Conservation (phyloP, 2,113 vertebrate species). For the Thamnaconus septentrionalis region DNA sequence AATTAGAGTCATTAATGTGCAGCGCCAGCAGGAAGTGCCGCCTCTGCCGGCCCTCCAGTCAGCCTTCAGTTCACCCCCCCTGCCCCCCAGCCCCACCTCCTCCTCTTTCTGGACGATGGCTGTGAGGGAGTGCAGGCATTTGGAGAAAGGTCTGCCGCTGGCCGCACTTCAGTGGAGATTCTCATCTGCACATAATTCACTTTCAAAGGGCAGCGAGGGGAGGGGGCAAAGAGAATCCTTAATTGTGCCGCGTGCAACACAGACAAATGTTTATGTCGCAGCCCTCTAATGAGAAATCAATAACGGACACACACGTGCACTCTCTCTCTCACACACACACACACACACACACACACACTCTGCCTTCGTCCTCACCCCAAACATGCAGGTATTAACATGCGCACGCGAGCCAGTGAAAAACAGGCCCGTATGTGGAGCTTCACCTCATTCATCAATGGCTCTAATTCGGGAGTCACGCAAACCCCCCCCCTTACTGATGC, state of each 20-base stretch:
- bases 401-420: conserved; percentile 54
- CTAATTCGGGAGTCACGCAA: conserved; percentile 47
- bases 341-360: not conserved
- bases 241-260: conserved; percentile 73
- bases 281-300: conserved; percentile 77
- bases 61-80: not conserved
- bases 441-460: conserved; percentile 65
- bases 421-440: conserved; percentile 43
- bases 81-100: conserved; percentile 32
- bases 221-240: conserved; percentile 64
- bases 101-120: conserved; percentile 45
- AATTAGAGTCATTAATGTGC: conserved; percentile 69
- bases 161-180: conserved; percentile 68
- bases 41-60: not conserved
- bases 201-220: conserved; percentile 71
- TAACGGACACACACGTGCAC: conserved; percentile 64
- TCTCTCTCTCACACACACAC: not conserved
- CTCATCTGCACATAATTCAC: conserved; percentile 76
- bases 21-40: conserved; percentile 46
- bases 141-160: conserved; percentile 64
- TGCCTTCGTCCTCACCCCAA: conserved; percentile 6
- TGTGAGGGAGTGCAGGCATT: conserved; percentile 58
- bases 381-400: conserved; percentile 22
- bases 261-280: conserved; percentile 77
- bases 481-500: conserved; percentile 47